Conservation (phyloP, 2,888 invertebrate genomes). For the Heliconius erato region DNA sequence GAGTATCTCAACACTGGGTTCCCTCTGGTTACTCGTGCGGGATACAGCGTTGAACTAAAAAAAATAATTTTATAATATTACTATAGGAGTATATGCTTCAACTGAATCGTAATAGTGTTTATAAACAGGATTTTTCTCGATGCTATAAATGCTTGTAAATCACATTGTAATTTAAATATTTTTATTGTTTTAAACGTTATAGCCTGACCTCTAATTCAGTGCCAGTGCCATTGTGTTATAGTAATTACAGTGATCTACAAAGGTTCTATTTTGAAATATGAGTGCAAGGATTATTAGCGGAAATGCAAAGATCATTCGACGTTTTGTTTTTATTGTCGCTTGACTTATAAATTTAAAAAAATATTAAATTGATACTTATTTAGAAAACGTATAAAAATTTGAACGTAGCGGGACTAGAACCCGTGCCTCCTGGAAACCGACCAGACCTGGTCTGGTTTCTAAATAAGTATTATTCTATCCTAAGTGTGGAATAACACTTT, state of each 20-base stretch:
- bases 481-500: too few species aligned
- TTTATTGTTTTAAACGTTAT: constrained; percentile 22
- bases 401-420: too few species aligned
- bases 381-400: too few species aligned
- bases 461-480: too few species aligned
- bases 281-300: constrained; percentile 15
- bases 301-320: constrained; percentile 8
- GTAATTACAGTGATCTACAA: constrained; percentile 23
- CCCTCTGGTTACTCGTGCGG: too few species aligned
- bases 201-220: constrained; percentile 26
- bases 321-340: constrained; percentile 8
- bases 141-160: constrained; percentile 3
- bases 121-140: constrained; percentile 1
- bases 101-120: neutral
- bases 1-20: too few species aligned
- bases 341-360: neutral
- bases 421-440: too few species aligned
- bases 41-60: too few species aligned
- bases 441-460: too few species aligned
- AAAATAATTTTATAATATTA: too few species aligned
- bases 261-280: constrained; percentile 19
- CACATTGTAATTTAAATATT: constrained; percentile 6
- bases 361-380: neutral
- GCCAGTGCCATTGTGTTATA: constrained; percentile 20
- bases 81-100: neutral